phyloP scores from a whole-genome alignment of 1,140 invertebrate genomes.

The Anoplolepis gracilipes region DNA sequence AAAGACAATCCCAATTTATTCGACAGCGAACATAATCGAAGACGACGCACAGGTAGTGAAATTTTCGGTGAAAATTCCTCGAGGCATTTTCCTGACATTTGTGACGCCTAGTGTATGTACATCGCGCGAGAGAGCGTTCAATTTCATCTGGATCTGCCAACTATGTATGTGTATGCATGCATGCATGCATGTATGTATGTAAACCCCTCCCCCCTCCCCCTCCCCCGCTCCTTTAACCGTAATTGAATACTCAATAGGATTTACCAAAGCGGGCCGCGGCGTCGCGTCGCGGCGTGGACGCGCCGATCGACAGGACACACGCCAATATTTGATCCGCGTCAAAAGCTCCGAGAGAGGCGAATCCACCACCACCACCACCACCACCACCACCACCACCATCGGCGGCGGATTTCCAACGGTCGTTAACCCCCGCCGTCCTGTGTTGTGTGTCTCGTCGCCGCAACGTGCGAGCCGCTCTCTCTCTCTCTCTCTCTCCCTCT shows the following conservation, averaged over 20 bases:
- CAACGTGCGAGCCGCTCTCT: constrained; percentile 44
- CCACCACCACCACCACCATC: constrained; percentile 56
- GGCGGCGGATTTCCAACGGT: constrained; percentile 69
- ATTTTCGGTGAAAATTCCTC: constrained; percentile 1
- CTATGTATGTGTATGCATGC: not conserved
- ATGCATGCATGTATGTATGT: constrained; percentile 30
- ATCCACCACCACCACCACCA: constrained; percentile 62
- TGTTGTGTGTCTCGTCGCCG: constrained; percentile 20
- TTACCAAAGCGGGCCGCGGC: constrained; percentile 73
- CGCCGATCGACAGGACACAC: constrained; percentile 73
- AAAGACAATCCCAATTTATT: not conserved
- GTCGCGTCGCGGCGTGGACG: constrained; percentile 14
- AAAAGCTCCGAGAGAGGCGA: constrained; percentile 69
- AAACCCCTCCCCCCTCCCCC: not conserved
- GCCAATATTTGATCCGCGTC: constrained; percentile 77
- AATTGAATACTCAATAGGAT: constrained; percentile 80
- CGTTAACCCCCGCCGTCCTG: constrained; percentile 68
- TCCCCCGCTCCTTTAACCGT: constrained; percentile 50
- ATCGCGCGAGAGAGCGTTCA: constrained; percentile 54
- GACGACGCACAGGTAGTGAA: not conserved
- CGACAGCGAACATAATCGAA: not conserved
- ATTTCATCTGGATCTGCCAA: constrained; percentile 65
- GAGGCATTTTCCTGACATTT: constrained; percentile 1
- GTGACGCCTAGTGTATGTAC: constrained; percentile 29
- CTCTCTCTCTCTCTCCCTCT: too few species aligned